A percentile compares a stretch with the other conserved stretches of the same genome.
phyloP scores from a whole-genome alignment of 2,797 vertebrate species.

The Apogon hyalosoma region DNA sequence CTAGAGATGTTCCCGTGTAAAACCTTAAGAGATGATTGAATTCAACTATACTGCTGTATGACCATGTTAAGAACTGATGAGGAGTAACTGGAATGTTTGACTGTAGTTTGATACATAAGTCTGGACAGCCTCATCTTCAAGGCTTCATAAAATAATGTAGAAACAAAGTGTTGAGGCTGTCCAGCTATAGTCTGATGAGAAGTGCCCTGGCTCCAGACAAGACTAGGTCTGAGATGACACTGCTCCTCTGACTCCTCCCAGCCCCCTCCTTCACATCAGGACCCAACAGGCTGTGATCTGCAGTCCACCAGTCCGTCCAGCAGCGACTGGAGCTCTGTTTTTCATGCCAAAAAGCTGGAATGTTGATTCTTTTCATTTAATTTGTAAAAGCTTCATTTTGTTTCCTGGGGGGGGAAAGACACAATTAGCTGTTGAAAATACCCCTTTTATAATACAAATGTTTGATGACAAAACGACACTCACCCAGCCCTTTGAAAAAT shows the following conservation, averaged over 20 bases:
- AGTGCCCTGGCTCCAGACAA: constrained; percentile 28
- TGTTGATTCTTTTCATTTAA: constrained; percentile 74
- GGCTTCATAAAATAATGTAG: constrained; percentile 17
- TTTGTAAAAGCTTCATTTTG: constrained; percentile 88
- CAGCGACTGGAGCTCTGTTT: constrained; percentile 40
- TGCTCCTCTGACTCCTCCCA: constrained; percentile 7
- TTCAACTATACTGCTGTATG: neutral
- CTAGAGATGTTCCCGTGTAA: constrained; percentile 41
- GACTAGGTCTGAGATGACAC: neutral
- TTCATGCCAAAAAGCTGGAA: constrained; percentile 19
- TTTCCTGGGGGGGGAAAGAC: constrained; percentile 67
- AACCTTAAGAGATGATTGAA: constrained; percentile 19
- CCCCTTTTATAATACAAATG: neutral
- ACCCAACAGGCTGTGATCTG: constrained; percentile 7
- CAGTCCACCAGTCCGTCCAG: constrained; percentile 39
- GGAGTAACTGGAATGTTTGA: constrained; percentile 35
- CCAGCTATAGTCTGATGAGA: constrained; percentile 59
- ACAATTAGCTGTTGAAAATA: constrained; percentile 15
- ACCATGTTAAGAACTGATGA: constrained; percentile 32
- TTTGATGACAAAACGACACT: constrained; percentile 45
- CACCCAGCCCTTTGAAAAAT: constrained; percentile 95
- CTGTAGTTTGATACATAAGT: constrained; percentile 21
- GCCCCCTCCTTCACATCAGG: constrained; percentile 1
- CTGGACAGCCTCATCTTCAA: constrained; percentile 2
- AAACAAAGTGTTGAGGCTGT: constrained; percentile 24